Conservation (phyloP, 2,888 invertebrate species). For the Unio delphinus region DNA sequence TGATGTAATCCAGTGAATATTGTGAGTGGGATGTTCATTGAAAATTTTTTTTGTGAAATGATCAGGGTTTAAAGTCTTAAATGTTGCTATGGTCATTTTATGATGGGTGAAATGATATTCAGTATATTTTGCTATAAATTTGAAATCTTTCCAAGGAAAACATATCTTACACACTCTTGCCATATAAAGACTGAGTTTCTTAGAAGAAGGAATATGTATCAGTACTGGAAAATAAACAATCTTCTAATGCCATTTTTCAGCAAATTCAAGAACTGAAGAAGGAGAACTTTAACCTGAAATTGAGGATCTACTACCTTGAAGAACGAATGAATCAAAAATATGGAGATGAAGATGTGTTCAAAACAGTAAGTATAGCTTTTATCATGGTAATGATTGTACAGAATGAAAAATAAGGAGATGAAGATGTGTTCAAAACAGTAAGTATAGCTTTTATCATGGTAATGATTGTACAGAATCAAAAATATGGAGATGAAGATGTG, state of each 20-base stretch:
- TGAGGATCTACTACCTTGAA: constrained; percentile 91
- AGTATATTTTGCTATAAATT: no score
- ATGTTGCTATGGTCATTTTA: no score
- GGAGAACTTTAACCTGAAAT: constrained; percentile 93
- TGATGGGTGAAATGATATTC: no score
- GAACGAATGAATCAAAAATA: constrained; percentile 83
- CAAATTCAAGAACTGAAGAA: constrained; percentile 86
- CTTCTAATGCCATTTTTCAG: constrained; percentile 72
- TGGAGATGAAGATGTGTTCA: constrained; percentile 79
- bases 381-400: constrained; percentile 1
- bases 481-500: no score
- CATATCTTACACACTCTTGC: not conserved
- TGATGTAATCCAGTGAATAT: no score
- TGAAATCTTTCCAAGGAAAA: no score
- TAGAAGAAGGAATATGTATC: not conserved
- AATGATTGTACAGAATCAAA: not conserved
- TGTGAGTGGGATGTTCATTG: no score
- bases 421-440: no score
- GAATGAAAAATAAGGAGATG: not conserved
- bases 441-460: not conserved
- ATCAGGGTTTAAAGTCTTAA: no score
- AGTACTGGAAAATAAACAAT: not conserved
- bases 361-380: constrained; percentile 71
- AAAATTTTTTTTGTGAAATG: no score
- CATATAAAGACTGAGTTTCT: no score